Evolutionary conservation across 1,140 invertebrate genomes (phyloP).

Genomic region (Zophobas morio): DNA sequence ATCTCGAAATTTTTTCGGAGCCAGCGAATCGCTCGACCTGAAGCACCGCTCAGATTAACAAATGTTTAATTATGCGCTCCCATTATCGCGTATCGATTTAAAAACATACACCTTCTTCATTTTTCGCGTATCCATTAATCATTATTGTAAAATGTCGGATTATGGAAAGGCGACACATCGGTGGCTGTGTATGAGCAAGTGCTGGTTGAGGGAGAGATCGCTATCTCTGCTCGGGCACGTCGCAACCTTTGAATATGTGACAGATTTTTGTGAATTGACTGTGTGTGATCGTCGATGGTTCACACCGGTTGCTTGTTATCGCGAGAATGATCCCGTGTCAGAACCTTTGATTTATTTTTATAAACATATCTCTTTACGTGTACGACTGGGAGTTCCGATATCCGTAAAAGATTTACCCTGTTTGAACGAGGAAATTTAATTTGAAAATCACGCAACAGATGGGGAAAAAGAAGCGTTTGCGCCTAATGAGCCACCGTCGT

Average conservation of each 20-base stretch:
- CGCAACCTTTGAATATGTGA: constrained; percentile 12
- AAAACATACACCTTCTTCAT: neutral
- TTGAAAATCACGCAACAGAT: neutral
- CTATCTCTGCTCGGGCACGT: neutral
- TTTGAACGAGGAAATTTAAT: neutral
- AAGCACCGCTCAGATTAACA: too few species aligned
- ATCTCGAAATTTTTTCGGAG: constrained; percentile 3
- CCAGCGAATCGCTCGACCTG: neutral
- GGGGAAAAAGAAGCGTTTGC: neutral
- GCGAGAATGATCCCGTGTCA: constrained; percentile 2
- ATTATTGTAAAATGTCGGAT: neutral
- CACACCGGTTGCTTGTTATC: constrained; percentile 16
- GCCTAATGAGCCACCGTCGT: too few species aligned
- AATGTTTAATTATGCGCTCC: too few species aligned
- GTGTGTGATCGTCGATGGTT: constrained; percentile 7
- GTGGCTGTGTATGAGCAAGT: neutral
- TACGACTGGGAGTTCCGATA: neutral
- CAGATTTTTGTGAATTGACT: constrained; percentile 31
- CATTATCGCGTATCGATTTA: neutral
- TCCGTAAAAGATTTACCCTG: neutral
- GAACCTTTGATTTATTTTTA: constrained; percentile 7
- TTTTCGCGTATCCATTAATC: neutral
- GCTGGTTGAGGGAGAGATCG: constrained; percentile 1
- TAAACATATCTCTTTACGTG: neutral
- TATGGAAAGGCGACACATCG: neutral